Base-by-base conservation (phyloP, 2,113 vertebrate species). In the Strix aluco region DNA sequence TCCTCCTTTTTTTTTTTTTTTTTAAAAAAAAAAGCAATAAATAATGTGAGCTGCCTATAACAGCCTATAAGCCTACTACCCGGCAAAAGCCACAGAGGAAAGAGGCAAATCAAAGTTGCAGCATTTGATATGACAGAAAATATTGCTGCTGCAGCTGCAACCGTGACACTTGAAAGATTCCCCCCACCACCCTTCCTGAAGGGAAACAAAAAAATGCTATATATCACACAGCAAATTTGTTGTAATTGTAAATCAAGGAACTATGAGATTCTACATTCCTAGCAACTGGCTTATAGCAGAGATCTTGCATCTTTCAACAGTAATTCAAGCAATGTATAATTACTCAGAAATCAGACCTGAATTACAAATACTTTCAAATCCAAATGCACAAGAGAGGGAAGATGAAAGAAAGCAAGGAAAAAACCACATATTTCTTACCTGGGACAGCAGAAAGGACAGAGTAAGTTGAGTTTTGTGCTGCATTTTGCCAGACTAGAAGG, bases 401-500 rank as follows among this genome's bases (percentile, higher is more conserved):
- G 57, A 85, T 69, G 22, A 95, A 96, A 93, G 46, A 73, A 86
- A 86, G 42, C 79, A 92, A 89, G 42, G 36, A 72, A 83, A 95
- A 71, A 93, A 85, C 7, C 49, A 86, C 75, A 72, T 27, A 90
- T 98, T 94, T 90, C 99, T 98, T 99, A 99, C 99, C 99, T 99
- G 99, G 97, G 98, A 99, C 98, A 99, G 97, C 97, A 99, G 98
- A 94, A 99, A 97, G 97, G 98, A 98, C 97, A 99, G 86, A 96
- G 98, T 94, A 95, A 99, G 97, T 97, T 98, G 98, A 98, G 98
- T 97, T 98, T 98, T 98, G 94, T 97, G 98, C 98, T 99, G 99
- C 99, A 99, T 98, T 98, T 98, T 98, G 98, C 98, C 96, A 98
- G 98, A 99, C 98, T 98, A 99, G 98, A 98, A 98, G 98, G 98